Conservation (phyloP, 2,113 vertebrate genomes). For the Ictalurus furcatus region DNA sequence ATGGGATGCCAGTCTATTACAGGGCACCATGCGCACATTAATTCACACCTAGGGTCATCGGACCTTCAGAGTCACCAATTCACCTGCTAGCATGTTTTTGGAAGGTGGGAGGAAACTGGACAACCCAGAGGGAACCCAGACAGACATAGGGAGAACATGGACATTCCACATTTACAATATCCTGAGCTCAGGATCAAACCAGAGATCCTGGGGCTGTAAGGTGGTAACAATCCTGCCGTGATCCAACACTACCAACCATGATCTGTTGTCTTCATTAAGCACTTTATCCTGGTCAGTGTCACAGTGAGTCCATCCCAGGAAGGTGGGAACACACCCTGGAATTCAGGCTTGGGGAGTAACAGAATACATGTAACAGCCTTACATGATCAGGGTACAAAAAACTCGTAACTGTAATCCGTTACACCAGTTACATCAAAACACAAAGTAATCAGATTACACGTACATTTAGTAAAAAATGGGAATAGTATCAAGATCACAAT, state of each 20-base stretch:
- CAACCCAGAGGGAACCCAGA: neutral
- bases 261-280: neutral
- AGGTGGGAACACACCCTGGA: neutral
- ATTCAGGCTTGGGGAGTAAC: no score
- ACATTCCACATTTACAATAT: neutral
- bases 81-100: neutral
- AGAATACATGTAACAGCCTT: no score
- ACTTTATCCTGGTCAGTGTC: neutral
- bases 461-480: no score
- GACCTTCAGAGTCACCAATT: neutral
- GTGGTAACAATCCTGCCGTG: neutral
- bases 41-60: neutral
- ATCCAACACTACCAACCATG: neutral
- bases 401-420: no score
- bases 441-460: no score
- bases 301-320: neutral
- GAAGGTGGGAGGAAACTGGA: neutral
- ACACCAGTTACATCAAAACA: no score
- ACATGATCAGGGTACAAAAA: no score
- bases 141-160: neutral
- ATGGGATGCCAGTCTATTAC: neutral
- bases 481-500: no score
- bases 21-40: neutral
- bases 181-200: neutral
- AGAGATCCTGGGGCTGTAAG: neutral